phyloP scores from a whole-genome alignment of 2,888 invertebrate genomes.

The Ornithoptera alexandrae region DNA sequence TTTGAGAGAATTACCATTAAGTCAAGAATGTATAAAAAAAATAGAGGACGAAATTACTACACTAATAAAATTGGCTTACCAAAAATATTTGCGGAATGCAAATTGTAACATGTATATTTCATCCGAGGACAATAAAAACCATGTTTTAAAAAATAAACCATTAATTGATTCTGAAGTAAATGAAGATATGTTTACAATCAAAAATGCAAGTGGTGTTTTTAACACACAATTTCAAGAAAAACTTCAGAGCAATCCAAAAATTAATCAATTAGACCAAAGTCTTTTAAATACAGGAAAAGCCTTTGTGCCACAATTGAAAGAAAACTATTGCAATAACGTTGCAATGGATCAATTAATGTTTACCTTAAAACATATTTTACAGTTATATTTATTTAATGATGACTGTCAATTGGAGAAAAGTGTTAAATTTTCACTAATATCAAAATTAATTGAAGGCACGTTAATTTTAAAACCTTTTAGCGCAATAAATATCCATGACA shows the following conservation, averaged over 20 bases:
- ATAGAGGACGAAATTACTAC: constrained; percentile 16
- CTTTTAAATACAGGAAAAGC: not conserved
- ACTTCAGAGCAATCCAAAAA: not conserved
- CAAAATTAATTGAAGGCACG: constrained; percentile 13
- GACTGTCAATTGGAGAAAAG: constrained; percentile 7
- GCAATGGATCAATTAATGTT: constrained; percentile 18
- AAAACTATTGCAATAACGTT: constrained; percentile 12
- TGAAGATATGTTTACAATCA: not conserved
- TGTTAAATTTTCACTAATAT: constrained; percentile 3
- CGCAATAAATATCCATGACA: constrained; percentile 3
- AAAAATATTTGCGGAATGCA: constrained; percentile 14
- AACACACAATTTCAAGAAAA: not conserved
- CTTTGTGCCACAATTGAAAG: not conserved
- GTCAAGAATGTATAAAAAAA: constrained; percentile 11
- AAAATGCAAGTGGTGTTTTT: not conserved
- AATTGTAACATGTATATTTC: constrained; percentile 15
- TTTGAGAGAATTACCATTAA: not conserved
- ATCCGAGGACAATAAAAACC: not conserved
- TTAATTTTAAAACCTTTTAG: not conserved
- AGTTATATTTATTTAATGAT: constrained; percentile 11
- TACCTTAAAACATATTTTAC: constrained; percentile 13
- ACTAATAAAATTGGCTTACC: constrained; percentile 15
- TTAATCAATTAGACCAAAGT: not conserved
- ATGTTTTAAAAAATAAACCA: not conserved
- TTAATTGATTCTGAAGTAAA: not conserved